phyloP scores from a whole-genome alignment of 2,797 vertebrate genomes.

The Bradypus variegatus region DNA sequence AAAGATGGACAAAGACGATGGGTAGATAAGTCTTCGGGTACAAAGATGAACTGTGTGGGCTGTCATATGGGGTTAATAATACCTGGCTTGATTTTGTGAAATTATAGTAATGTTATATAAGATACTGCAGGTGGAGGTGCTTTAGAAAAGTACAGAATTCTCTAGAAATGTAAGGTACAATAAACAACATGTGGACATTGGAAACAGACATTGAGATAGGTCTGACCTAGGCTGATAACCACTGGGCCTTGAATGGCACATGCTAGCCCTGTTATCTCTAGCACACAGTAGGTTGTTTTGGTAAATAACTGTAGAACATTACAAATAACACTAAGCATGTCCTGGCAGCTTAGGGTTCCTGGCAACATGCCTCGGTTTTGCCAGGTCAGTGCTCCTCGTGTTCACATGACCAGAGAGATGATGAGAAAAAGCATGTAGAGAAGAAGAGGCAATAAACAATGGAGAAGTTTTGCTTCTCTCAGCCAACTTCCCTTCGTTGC shows the following conservation, averaged over 20 bases:
- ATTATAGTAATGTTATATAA: not conserved
- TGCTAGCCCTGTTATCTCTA: not conserved
- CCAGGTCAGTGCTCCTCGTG: not conserved
- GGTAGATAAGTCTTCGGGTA: not conserved
- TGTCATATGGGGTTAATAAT: not conserved
- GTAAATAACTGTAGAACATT: not conserved
- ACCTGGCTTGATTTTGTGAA: not conserved
- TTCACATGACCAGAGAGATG: not conserved
- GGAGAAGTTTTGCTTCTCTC: not conserved
- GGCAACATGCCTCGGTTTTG: not conserved
- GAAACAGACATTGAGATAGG: not conserved
- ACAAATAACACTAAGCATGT: not conserved
- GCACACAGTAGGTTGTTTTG: not conserved
- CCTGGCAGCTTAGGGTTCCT: not conserved
- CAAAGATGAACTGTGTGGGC: not conserved
- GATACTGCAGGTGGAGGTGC: not conserved
- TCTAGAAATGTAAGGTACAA: not conserved
- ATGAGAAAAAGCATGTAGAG: not conserved
- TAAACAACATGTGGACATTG: not conserved
- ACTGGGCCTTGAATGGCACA: not conserved
- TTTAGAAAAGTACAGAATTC: not conserved
- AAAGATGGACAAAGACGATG: not conserved
- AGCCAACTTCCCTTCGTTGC: not conserved
- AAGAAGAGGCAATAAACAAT: not conserved
- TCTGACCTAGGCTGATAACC: not conserved